Conservation (phyloP, 2,888 invertebrate genomes). For the Parthenolecanium corni region DNA sequence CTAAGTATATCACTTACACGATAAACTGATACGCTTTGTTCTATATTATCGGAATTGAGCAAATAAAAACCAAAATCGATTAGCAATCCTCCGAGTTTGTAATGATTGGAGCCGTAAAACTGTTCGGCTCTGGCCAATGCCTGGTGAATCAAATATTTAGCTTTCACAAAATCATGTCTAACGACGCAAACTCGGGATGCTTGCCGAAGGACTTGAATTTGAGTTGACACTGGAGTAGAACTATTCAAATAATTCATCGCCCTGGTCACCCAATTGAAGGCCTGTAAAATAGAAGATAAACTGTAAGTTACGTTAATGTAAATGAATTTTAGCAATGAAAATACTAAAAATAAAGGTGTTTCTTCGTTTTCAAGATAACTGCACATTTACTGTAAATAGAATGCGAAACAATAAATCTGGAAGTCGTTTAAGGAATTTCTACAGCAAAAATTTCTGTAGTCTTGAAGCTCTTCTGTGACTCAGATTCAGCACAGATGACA, state of each 20-base stretch:
- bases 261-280: slow-evolving; percentile 62
- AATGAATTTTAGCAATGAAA: no score
- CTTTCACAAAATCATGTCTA: slow-evolving; percentile 70
- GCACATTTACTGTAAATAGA: not conserved
- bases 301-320: slow-evolving; percentile 1
- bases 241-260: slow-evolving; percentile 58
- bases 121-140: slow-evolving; percentile 58
- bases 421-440: not conserved
- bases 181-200: slow-evolving; percentile 82
- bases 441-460: no score
- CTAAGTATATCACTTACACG: not conserved
- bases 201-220: slow-evolving; percentile 71
- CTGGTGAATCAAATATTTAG: slow-evolving; percentile 69
- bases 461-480: no score
- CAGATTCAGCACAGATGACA: no score
- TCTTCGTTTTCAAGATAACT: not conserved
- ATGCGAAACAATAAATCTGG: not conserved
- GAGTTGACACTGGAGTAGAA: slow-evolving; percentile 52
- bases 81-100: slow-evolving; percentile 41
- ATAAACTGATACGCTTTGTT: slow-evolving; percentile 40
- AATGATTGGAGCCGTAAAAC: slow-evolving; percentile 11
- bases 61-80: slow-evolving; percentile 83
- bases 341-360: not conserved
- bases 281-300: slow-evolving; percentile 38
- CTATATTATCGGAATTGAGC: slow-evolving; percentile 74